Base-by-base conservation (phyloP, 1,140 invertebrate species). In the Elysia chlorotica region DNA sequence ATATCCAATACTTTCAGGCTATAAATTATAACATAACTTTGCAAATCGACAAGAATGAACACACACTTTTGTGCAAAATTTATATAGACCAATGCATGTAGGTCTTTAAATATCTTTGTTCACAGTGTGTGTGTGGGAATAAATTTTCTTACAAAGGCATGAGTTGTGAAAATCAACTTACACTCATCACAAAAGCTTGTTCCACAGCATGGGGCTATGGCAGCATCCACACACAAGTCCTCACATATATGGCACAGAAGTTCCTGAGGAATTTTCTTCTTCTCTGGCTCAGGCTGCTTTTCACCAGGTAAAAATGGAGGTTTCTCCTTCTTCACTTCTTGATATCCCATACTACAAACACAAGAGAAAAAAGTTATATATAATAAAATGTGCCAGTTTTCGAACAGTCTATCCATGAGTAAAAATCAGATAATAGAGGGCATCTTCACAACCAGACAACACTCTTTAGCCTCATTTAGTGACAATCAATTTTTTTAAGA, bases 101-200 rank as follows among this genome's bases (percentile, higher is more conserved):
- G n/a, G n/a, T n/a, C n/a, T n/a, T n/a, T n/a, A n/a, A n/a, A n/a
- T n/a, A n/a, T n/a, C n/a, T n/a, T n/a, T n/a, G n/a, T n/a, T n/a
- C n/a, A n/a, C n/a, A n/a, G n/a, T n/a, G n/a, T n/a, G n/a, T 62
- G 33, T 1, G 23, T 28, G 21, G 31, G 21, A 6, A 62, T 5
- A 5, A 28, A 28, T 62, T 6, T 33, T 1, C 17, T 33, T 1
- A 4, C 33, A 3, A 65, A 28, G 37, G 21, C 23, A 19, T 35
- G 2, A 59, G 10, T 21, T 17, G 28, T 59, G 10, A 10, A 62
- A 21, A 19, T 0, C 0, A 17, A 74, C 92, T 91, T 91, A 95
- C 97, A 99, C 88, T 99, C 96, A 89, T 99, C 97, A 89, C 97
- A 99, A 88, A 97, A 99, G 31, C 96, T 97, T 86, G 96, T 96